Evolutionary conservation across 2,888 invertebrate species (phyloP).

Genomic region (Spatulosminthurus flaviceps): DNA sequence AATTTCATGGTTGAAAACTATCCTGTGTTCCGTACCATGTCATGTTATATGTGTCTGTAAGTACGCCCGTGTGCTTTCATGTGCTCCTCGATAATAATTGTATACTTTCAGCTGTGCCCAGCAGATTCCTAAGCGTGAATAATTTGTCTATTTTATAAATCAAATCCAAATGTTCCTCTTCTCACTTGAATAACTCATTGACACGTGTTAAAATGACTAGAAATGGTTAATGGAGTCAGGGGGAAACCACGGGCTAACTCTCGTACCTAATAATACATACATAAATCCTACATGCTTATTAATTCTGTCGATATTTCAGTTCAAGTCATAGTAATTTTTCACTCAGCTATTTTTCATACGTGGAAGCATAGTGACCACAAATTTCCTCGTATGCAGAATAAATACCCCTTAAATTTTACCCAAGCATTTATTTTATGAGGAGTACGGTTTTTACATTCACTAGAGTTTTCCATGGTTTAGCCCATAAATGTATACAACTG

Average conservation of each 20-base stretch:
- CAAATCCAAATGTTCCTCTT: constrained; percentile 1
- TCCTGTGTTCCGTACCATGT: neutral
- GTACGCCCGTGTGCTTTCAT: neutral
- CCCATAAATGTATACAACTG: no score
- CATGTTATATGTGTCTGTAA: no score
- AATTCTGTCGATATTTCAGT: neutral
- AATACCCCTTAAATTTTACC: neutral
- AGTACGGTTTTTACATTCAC: neutral
- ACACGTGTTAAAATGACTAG: neutral
- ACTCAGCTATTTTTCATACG: neutral
- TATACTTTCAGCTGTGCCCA: neutral
- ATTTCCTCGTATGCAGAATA: neutral
- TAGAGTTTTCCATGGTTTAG: no score
- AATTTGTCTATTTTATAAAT: constrained; percentile 18
- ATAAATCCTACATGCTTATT: neutral
- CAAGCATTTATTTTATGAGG: neutral
- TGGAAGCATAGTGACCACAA: neutral
- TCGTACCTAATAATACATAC: no score
- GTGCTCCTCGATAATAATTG: neutral
- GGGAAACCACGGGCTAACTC: neutral
- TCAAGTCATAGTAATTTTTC: neutral
- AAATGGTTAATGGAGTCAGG: neutral
- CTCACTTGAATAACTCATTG: constrained; percentile 14
- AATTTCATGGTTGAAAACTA: neutral
- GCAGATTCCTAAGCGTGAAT: constrained; percentile 9